These are phyloP conservation scores for Chymomyza caudatula DNA, from an alignment of 2,888 invertebrate species.

Conservation along the genomic window DNA sequence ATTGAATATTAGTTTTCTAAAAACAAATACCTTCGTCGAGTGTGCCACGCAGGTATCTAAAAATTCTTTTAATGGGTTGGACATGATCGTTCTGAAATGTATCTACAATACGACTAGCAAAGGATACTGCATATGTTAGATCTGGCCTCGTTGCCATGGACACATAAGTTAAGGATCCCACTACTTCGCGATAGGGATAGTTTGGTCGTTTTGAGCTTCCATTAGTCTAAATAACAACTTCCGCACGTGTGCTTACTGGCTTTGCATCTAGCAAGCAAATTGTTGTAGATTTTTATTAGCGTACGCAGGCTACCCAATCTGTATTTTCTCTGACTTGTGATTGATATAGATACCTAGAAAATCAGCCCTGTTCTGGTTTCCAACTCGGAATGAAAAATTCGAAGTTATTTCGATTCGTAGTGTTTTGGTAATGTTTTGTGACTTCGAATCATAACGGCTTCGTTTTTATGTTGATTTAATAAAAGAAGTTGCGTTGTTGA, in stretches of 20 bases:
- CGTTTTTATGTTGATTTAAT: too few species aligned
- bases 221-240: neutral
- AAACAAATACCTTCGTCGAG: too few species aligned
- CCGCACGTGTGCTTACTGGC: conserved; percentile 24
- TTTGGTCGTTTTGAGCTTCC: conserved; percentile 1
- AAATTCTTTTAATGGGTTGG: too few species aligned
- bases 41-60: too few species aligned
- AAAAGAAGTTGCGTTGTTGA: too few species aligned
- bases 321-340: neutral
- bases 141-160: conserved; percentile 20
- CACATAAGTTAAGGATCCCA: conserved; percentile 26
- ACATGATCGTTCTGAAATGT: neutral
- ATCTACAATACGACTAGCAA: conserved; percentile 2
- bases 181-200: conserved; percentile 24
- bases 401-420: too few species aligned
- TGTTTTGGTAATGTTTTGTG: too few species aligned
- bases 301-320: conserved; percentile 4
- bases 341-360: conserved; percentile 31
- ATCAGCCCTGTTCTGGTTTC: too few species aligned
- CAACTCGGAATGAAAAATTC: too few species aligned
- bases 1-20: too few species aligned
- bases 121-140: conserved; percentile 16
- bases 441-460: too few species aligned
- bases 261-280: conserved; percentile 22
- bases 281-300: conserved; percentile 17